Base-by-base conservation (phyloP, 2,888 invertebrate species). In the Ganaspis brasiliensis region DNA sequence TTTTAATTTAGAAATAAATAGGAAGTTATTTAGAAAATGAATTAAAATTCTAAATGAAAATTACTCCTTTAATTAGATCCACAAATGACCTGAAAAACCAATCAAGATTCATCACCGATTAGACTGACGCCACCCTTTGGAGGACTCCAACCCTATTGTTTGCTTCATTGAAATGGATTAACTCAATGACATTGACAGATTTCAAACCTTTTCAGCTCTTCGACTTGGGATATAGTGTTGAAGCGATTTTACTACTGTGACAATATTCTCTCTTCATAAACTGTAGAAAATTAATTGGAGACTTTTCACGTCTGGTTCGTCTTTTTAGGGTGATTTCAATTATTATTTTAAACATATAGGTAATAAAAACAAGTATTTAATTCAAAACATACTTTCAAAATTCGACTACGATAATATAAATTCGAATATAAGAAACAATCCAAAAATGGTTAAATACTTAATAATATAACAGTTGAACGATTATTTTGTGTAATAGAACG, bases 331-430 rank as follows among this genome's bases (percentile, higher is more conserved):
- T 5, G 2, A 12, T 12, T 40, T 40, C 9, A 40, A 40, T 40
- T 40, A 40, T 40, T 10, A 35, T 35, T 35, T 3, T 6, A 52
- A 52, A 52, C 52, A 52, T 52, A 9, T 3, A 52, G 6, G 19
- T 19, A 31, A 31, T 31, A 52, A 52, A 52, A 52, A 52, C 5
- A 19, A 52, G 19, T 16, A 52, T 19, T 52, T 6, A 49, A n/a
- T 19, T 8, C 79, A 79, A 79, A 75, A 74, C 81, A 78, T 78
- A 78, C 76, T 75, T 78, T 79, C 75, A 76, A 81, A 81, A 79
- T 74, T 79, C 76, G 75, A 78, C 79, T 81, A 81, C 81, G 76
- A 67, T n/a, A n/a, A 78, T 75, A 78, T 79, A 79, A 79, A 78
- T 79, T 81, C 78, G 79, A 79, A 77, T 80, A 79, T 78, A 78